phyloP scores from a whole-genome alignment of 2,797 vertebrate genomes.

The Bradypodion ventrale region DNA sequence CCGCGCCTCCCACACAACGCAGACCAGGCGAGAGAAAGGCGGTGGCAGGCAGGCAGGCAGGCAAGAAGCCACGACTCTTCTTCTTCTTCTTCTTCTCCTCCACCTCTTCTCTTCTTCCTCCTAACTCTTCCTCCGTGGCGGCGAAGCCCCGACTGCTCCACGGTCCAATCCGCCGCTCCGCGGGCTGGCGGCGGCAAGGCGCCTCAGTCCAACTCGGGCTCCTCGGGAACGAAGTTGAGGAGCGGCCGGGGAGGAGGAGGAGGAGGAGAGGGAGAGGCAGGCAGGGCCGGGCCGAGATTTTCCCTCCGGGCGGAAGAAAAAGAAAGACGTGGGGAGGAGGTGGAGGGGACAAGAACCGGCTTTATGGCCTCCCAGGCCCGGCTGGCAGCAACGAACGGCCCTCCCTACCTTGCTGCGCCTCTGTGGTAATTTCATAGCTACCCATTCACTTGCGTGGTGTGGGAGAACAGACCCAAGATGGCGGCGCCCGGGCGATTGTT shows the following conservation, averaged over 20 bases:
- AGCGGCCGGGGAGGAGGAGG: slow-evolving; percentile 39
- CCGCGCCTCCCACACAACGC: too few relatives aligned
- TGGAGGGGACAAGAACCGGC: slow-evolving; percentile 24
- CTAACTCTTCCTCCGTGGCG: slow-evolving; percentile 53
- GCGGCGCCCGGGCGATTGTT: slow-evolving; percentile 81
- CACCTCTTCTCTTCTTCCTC: slow-evolving; percentile 34
- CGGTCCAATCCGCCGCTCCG: slow-evolving; percentile 40
- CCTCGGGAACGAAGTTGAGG: slow-evolving; percentile 51
- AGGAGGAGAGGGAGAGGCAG: slow-evolving; percentile 43
- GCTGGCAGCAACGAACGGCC: slow-evolving; percentile 49
- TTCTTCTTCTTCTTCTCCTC: slow-evolving; percentile 18
- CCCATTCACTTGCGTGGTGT: slow-evolving; percentile 72
- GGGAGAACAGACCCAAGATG: slow-evolving; percentile 80
- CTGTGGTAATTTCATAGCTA: slow-evolving; percentile 74
- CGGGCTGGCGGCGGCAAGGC: slow-evolving; percentile 40
- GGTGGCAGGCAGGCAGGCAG: too few relatives aligned
- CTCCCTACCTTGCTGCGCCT: slow-evolving; percentile 62
- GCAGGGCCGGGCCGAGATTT: slow-evolving; percentile 49
- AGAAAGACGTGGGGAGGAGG: too few relatives aligned
- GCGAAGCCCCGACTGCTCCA: slow-evolving; percentile 4
- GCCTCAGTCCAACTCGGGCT: slow-evolving; percentile 63
- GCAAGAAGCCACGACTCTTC: slow-evolving; percentile 3
- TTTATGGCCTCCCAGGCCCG: slow-evolving; percentile 53
- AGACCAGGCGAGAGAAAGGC: slow-evolving; percentile 28
- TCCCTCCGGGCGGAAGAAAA: slow-evolving; percentile 27